Percentiles rank a stretch among this genome's conserved stretches.
Conservation (phyloP, 2,113 vertebrate genomes). For the Mastomys natalensis region DNA sequence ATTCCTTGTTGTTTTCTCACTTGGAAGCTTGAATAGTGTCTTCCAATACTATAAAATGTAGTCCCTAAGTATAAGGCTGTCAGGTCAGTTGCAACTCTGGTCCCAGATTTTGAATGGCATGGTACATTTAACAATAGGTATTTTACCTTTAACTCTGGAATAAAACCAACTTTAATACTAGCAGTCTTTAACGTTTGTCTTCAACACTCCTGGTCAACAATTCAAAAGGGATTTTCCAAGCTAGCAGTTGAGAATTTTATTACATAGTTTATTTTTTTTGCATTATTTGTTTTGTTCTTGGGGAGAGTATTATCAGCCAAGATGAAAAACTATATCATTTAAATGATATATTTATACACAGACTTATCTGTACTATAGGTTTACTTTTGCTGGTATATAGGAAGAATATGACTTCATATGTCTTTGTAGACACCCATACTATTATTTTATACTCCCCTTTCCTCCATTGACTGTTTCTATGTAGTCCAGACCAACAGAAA, state of each 20-base stretch:
- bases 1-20: not conserved
- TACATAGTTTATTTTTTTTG: not conserved
- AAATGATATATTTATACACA: not conserved
- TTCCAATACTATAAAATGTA: not conserved
- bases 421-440: not conserved
- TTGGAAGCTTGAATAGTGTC: not conserved
- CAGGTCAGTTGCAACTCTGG: not conserved
- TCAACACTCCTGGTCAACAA: not conserved
- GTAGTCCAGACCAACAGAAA: not conserved
- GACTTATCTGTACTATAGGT: not conserved
- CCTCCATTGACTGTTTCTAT: not conserved
- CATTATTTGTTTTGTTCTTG: not conserved
- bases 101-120: not conserved
- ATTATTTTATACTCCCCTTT: not conserved
- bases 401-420: not conserved
- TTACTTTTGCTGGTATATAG: not conserved
- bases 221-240: not conserved
- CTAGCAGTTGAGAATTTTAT: not conserved
- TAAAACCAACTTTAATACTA: not conserved
- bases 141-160: not conserved
- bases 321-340: not conserved
- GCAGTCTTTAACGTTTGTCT: not conserved
- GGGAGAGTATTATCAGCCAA: not conserved
- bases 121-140: not conserved
- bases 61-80: not conserved